Conservation (phyloP, 2,113 vertebrate species). For the Rallus limicola region DNA sequence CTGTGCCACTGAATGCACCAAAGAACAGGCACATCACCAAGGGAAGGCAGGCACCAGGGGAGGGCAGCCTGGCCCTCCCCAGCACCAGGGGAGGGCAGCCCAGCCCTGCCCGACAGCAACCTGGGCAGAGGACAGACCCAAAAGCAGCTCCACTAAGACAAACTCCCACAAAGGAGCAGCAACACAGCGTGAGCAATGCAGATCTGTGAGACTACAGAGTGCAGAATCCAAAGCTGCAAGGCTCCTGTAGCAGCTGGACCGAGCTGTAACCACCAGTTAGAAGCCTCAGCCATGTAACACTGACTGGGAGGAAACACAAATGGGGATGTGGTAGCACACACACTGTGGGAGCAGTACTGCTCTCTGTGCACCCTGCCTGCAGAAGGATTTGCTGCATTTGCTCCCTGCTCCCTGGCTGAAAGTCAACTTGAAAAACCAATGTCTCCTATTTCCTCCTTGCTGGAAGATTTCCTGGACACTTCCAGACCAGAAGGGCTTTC, state of each 20-base stretch:
- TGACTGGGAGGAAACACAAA: background rate
- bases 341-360: background rate
- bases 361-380: background rate
- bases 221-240: background rate
- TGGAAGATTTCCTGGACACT: background rate
- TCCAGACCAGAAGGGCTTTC: background rate
- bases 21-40: background rate
- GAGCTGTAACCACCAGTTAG: background rate
- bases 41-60: no score
- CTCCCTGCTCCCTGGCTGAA: background rate
- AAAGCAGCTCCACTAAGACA: background rate
- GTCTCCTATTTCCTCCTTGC: background rate
- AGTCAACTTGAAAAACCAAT: background rate
- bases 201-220: background rate
- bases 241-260: background rate
- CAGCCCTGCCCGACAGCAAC: background rate
- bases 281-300: background rate
- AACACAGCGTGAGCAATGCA: rapidly evolving
- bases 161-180: background rate
- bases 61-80: no score
- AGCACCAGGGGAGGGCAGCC: no score
- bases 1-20: background rate
- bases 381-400: background rate
- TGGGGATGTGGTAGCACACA: background rate
- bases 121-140: background rate